These are phyloP conservation scores for Blastobasis adustella DNA, from an alignment of 2,888 invertebrate genomes.

Conservation along the genomic window DNA sequence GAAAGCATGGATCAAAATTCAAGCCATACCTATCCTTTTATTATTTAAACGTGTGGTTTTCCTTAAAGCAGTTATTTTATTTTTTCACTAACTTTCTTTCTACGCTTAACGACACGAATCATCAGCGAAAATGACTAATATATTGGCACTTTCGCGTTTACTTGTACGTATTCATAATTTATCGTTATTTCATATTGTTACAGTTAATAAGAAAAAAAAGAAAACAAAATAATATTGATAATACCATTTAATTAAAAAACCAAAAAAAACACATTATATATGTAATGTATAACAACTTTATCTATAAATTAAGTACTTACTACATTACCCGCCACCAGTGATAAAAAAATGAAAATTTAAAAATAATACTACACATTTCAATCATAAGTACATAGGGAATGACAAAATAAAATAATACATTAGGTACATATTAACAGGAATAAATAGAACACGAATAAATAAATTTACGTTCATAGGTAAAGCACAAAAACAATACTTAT, in stretches of 20 bases:
- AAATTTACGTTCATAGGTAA: neutral
- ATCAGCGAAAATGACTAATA: conserved; percentile 47
- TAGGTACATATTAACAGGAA: conserved; percentile 6
- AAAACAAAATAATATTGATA: conserved; percentile 41
- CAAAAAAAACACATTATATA: conserved; percentile 37
- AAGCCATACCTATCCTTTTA: too few species aligned
- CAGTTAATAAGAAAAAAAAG: conserved; percentile 23
- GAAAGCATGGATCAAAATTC: too few species aligned
- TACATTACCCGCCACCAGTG: conserved; percentile 49
- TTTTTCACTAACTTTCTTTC: conserved; percentile 12
- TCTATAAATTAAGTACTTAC: conserved; percentile 49
- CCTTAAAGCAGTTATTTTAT: too few species aligned
- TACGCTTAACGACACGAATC: conserved; percentile 51
- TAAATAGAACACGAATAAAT: conserved; percentile 12
- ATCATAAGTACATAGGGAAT: conserved; percentile 8
- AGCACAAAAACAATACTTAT: too few species aligned
- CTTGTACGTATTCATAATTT: neutral
- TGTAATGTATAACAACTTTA: conserved; percentile 4
- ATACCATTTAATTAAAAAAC: conserved; percentile 65
- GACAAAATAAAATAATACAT: conserved; percentile 8
- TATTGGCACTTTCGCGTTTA: conserved; percentile 42
- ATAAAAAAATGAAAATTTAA: conserved; percentile 20
- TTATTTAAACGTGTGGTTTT: too few species aligned
- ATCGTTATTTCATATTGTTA: conserved; percentile 5
- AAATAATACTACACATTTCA: conserved; percentile 22